Evolutionary conservation across 2,797 vertebrate genomes (phyloP).

Genomic region (Notoglanidium macrostoma): DNA sequence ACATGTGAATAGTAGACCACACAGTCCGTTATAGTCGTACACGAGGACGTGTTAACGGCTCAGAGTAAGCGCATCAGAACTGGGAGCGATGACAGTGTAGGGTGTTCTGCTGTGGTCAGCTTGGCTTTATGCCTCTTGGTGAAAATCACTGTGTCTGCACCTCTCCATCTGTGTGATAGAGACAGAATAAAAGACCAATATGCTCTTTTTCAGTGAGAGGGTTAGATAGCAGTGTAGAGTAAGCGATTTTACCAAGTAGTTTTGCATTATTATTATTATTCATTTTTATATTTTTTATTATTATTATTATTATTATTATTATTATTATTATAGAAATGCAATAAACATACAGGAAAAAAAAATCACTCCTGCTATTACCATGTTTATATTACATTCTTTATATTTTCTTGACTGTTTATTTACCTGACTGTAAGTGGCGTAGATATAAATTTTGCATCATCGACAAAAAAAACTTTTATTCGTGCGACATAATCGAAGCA

Average conservation of each 20-base stretch:
- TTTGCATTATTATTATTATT: background rate
- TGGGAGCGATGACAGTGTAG: conserved; percentile 4
- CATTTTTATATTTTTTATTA: background rate
- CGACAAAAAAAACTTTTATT: background rate
- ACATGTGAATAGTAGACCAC: background rate
- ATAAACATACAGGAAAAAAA: background rate
- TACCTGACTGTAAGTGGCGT: background rate
- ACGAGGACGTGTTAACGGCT: no score
- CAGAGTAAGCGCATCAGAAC: background rate
- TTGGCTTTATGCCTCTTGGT: conserved; percentile 31
- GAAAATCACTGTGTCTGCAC: conserved; percentile 31
- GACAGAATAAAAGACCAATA: background rate
- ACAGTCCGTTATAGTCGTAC: background rate
- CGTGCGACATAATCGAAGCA: background rate
- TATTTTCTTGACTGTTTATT: background rate
- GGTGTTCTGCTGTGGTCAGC: conserved; percentile 52
- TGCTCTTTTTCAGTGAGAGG: background rate
- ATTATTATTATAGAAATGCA: background rate
- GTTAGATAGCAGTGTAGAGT: background rate
- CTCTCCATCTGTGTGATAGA: background rate
- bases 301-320: background rate
- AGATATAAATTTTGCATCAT: background rate
- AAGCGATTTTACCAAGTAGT: background rate
- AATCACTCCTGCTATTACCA: background rate
- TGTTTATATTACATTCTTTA: background rate